These are phyloP conservation scores for Epirrhoe tristata DNA, from an alignment of 2,888 invertebrate species.

Conservation along the genomic window DNA sequence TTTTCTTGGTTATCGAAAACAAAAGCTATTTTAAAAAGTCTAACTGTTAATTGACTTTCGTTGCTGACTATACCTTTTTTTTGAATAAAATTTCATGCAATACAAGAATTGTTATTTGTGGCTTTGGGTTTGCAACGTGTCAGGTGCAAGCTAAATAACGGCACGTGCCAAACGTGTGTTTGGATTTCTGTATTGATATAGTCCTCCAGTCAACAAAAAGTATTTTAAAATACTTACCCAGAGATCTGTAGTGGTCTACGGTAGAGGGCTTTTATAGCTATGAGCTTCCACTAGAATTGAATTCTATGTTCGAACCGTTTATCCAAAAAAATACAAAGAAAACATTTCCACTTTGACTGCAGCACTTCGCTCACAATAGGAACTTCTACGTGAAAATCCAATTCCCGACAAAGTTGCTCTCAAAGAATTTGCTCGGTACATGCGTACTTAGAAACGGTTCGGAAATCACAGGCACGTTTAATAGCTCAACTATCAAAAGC, in stretches of 20 bases:
- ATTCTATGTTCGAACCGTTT: neutral
- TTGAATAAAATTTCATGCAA: too few relatives aligned
- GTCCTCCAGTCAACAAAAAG: too few relatives aligned
- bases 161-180: too few relatives aligned
- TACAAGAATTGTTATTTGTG: too few relatives aligned
- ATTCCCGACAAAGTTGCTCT: constrained; percentile 29
- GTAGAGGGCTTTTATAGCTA: neutral
- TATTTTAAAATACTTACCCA: neutral
- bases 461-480: constrained; percentile 56
- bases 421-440: constrained; percentile 23
- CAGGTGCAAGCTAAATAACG: too few relatives aligned
- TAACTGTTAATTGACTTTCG: too few relatives aligned
- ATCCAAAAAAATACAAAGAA: neutral
- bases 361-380: constrained; percentile 20
- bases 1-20: too few relatives aligned
- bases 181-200: too few relatives aligned
- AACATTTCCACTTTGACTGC: constrained; percentile 13
- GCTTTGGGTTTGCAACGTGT: too few relatives aligned
- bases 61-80: too few relatives aligned
- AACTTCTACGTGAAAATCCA: constrained; percentile 30
- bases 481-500: constrained; percentile 70
- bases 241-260: neutral
- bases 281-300: neutral
- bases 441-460: constrained; percentile 25
- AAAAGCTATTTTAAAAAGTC: too few relatives aligned